Conservation (phyloP, 2,797 vertebrate species). For the Nyctibius grandis region DNA sequence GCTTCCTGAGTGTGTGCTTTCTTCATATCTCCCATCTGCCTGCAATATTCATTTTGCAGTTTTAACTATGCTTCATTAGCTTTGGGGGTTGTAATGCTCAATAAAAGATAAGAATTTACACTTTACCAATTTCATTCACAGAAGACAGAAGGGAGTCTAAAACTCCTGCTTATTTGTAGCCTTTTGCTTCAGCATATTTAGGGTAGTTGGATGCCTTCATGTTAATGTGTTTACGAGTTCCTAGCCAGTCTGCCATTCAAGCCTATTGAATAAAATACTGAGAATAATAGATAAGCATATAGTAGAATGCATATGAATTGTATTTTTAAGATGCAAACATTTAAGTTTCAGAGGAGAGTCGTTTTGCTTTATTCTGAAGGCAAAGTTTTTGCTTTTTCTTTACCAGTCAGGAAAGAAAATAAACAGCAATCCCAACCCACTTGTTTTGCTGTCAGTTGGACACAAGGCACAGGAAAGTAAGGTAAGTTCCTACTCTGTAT, state of each 20-base stretch:
- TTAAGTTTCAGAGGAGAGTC: neutral
- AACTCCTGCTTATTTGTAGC: neutral
- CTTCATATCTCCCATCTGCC: conserved; percentile 42
- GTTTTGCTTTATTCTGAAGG: conserved; percentile 10
- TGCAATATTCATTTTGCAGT: conserved; percentile 42
- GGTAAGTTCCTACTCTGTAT: conserved; percentile 72
- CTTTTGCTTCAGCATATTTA: neutral
- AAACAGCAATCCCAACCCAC: conserved; percentile 89
- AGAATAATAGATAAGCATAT: neutral
- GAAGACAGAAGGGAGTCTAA: neutral
- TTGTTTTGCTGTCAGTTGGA: conserved; percentile 90
- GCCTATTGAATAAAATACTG: neutral
- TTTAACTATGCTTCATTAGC: conserved; percentile 23
- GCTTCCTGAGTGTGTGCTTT: conserved; percentile 27
- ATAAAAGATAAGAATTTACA: conserved; percentile 27
- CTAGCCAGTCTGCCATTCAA: neutral
- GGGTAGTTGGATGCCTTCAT: neutral
- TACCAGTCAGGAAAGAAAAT: conserved; percentile 92
- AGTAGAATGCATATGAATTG: neutral
- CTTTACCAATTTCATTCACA: conserved; percentile 18
- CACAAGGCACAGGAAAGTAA: conserved; percentile 89
- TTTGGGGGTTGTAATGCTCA: conserved; percentile 28
- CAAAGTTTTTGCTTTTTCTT: conserved; percentile 42
- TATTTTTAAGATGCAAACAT: neutral
- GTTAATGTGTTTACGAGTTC: neutral